phyloP scores from a whole-genome alignment of 2,113 vertebrate species.

The Oceanites oceanicus region DNA sequence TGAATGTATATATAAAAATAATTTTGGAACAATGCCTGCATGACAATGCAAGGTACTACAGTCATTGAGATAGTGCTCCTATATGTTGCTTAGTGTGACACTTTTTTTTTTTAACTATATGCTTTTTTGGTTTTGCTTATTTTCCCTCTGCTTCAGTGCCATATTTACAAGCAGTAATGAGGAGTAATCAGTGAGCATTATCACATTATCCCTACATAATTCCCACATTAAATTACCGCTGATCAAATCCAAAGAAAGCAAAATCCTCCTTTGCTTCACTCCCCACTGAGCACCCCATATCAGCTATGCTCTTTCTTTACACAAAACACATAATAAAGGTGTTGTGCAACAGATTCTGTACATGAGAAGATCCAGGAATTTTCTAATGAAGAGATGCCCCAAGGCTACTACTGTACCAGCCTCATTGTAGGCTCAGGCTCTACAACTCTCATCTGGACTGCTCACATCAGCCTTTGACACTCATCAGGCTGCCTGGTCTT shows the following conservation, averaged over 20 bases:
- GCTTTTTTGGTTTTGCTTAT: neutral
- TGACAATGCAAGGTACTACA: neutral
- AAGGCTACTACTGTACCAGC: neutral
- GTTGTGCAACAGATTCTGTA: neutral
- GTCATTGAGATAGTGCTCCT: neutral
- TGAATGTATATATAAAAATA: neutral
- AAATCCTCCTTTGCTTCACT: neutral
- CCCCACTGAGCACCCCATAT: neutral
- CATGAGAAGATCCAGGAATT: neutral
- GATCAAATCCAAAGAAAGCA: neutral
- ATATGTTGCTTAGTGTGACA: neutral
- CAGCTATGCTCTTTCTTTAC: neutral
- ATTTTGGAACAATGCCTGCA: neutral
- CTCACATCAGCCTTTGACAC: neutral
- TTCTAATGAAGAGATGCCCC: neutral
- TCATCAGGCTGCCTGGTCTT: neutral
- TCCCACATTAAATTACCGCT: neutral
- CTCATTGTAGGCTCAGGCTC: neutral
- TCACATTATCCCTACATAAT: neutral
- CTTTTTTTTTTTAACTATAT: neutral
- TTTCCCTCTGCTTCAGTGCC: neutral
- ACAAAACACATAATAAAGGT: neutral
- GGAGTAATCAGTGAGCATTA: neutral
- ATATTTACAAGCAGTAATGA: neutral
- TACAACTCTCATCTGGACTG: neutral